These are phyloP conservation scores for Agapornis roseicollis DNA, from an alignment of 2,113 vertebrate genomes.

Conservation along the genomic window DNA sequence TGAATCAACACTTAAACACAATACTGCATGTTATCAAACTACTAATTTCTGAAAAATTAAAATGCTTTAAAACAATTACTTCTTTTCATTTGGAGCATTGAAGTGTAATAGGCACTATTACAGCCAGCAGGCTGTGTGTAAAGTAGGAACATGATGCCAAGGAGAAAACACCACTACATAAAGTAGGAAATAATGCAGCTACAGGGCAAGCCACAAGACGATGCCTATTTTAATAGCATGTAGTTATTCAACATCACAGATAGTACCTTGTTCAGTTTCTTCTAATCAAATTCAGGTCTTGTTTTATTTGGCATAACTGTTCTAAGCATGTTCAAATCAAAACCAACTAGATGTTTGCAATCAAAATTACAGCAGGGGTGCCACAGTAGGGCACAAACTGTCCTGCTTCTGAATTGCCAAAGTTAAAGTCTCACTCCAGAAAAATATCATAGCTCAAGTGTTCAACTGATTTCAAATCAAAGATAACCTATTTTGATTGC, in stretches of 20 bases:
- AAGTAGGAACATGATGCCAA: neutral
- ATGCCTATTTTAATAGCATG: neutral
- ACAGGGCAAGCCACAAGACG: neutral
- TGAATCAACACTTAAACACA: neutral
- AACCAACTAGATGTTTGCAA: neutral
- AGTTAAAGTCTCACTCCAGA: neutral
- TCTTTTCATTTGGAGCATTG: neutral
- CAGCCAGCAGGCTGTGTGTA: neutral
- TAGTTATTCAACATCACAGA: neutral
- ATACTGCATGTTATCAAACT: neutral
- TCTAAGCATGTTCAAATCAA: neutral
- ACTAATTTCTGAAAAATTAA: neutral
- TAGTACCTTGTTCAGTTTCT: neutral
- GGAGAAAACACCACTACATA: neutral
- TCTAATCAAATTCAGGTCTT: neutral
- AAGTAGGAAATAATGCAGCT: neutral
- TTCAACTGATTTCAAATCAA: neutral
- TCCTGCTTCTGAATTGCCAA: neutral
- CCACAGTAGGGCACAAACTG: neutral
- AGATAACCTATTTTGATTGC: neutral
- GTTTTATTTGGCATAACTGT: neutral
- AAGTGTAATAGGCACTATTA: too few relatives aligned
- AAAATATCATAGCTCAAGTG: neutral
- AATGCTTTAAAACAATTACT: neutral
- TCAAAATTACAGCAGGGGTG: neutral